Evolutionary conservation across 2,797 vertebrate genomes (phyloP).

Genomic region (Channa striata): DNA sequence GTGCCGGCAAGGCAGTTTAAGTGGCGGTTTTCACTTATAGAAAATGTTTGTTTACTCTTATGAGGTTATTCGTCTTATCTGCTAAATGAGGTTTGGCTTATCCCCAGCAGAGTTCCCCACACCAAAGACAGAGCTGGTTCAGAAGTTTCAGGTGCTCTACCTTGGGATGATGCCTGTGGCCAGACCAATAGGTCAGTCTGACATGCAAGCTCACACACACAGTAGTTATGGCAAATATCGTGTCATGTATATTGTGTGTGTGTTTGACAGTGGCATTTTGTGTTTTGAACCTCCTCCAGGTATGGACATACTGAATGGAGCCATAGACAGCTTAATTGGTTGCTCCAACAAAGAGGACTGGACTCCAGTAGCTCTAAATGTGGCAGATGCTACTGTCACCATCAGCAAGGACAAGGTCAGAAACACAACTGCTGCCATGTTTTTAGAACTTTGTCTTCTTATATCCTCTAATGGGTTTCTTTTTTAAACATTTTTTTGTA

Average conservation of each 20-base stretch:
- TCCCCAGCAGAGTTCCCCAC: constrained; percentile 96
- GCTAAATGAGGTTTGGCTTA: constrained; percentile 46
- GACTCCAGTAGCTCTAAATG: constrained; percentile 94
- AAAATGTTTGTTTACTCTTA: neutral
- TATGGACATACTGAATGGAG: constrained; percentile 95
- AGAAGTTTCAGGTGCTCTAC: constrained; percentile 97
- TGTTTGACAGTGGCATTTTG: constrained; percentile 2
- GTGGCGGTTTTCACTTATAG: no score
- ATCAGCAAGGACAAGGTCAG: constrained; percentile 94
- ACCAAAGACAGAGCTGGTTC: constrained; percentile 98
- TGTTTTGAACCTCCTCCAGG: constrained; percentile 55
- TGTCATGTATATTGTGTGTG: no score
- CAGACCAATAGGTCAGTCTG: constrained; percentile 90
- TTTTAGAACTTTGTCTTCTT: neutral
- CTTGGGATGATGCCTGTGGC: constrained; percentile 93
- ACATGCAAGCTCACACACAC: neutral
- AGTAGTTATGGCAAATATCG: neutral
- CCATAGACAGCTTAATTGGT: constrained; percentile 91
- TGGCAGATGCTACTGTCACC: constrained; percentile 97
- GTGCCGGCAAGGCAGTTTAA: no score
- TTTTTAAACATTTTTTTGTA: no score
- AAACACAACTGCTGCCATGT: neutral
- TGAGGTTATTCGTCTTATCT: neutral
- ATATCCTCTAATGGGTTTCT: neutral
- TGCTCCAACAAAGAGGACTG: constrained; percentile 90